phyloP scores from a whole-genome alignment of 2,797 vertebrate species.

The Girardinus metallicus region DNA sequence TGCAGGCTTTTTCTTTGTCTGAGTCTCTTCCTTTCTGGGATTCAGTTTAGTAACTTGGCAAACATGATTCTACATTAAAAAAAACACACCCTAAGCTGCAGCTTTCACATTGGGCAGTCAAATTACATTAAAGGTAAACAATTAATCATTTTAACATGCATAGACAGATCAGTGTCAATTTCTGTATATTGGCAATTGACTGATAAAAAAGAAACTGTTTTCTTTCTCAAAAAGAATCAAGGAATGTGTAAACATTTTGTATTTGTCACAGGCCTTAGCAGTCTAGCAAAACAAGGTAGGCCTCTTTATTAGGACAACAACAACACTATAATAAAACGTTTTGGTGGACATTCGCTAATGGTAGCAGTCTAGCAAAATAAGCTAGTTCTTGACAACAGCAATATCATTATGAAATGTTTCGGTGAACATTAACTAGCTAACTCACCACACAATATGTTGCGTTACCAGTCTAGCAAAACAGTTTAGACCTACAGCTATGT shows the following conservation, averaged over 20 bases:
- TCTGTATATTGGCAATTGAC: background rate
- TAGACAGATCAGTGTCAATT: background rate
- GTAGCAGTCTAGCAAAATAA: background rate
- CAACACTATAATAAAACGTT: background rate
- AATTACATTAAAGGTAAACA: background rate
- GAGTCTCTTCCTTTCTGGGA: slow-evolving; percentile 20
- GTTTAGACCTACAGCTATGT: too few species aligned
- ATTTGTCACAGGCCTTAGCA: background rate
- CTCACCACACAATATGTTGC: too few species aligned
- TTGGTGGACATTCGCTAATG: background rate
- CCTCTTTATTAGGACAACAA: background rate
- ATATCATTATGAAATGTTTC: background rate
- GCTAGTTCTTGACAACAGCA: too few species aligned
- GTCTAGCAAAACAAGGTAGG: background rate
- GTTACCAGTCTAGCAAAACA: too few species aligned
- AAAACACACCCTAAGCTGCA: background rate
- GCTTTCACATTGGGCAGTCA: background rate
- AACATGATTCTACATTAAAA: slow-evolving; percentile 16
- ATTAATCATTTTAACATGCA: background rate
- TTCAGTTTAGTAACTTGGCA: slow-evolving; percentile 24
- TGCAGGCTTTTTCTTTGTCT: slow-evolving; percentile 1
- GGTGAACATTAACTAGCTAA: too few species aligned
- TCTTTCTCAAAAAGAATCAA: background rate
- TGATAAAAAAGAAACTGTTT: background rate
- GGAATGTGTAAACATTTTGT: background rate